These are phyloP conservation scores for Drosophila mimetica DNA, from an alignment of 2,888 invertebrate species.

Conservation along the genomic window DNA sequence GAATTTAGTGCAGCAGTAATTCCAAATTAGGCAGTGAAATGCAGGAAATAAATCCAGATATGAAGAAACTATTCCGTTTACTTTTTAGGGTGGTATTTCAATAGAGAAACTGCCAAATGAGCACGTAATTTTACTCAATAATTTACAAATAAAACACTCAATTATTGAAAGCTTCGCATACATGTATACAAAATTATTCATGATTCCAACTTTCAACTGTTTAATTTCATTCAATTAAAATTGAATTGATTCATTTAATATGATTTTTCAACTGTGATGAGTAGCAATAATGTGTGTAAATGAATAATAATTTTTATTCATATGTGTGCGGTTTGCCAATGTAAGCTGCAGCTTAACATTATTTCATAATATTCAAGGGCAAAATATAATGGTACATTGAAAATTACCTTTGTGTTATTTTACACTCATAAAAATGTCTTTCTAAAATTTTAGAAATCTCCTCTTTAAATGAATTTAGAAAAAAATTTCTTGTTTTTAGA, in stretches of 20 bases:
- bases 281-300: neutral
- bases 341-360: neutral
- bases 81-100: neutral
- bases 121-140: neutral
- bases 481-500: too few species aligned
- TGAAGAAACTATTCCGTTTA: too few species aligned
- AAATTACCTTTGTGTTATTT: too few species aligned
- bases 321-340: neutral
- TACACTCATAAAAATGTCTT: too few species aligned
- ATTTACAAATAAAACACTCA: constrained; percentile 1
- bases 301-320: neutral
- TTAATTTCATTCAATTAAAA: constrained; percentile 1
- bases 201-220: neutral
- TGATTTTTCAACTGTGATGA: neutral
- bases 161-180: neutral
- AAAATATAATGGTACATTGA: too few species aligned
- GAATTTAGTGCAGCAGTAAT: constrained; percentile 12
- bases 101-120: constrained; percentile 4
- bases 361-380: neutral
- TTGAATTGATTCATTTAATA: neutral
- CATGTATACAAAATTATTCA: neutral
- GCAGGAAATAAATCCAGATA: constrained; percentile 14
- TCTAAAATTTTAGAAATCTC: too few species aligned
- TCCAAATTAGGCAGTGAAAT: constrained; percentile 12
- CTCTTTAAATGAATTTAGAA: too few species aligned